Percentiles rank a stretch among this genome's conserved stretches.
Conservation (phyloP, 2,797 vertebrate species). For the Phrynocephalus vlangalii region DNA sequence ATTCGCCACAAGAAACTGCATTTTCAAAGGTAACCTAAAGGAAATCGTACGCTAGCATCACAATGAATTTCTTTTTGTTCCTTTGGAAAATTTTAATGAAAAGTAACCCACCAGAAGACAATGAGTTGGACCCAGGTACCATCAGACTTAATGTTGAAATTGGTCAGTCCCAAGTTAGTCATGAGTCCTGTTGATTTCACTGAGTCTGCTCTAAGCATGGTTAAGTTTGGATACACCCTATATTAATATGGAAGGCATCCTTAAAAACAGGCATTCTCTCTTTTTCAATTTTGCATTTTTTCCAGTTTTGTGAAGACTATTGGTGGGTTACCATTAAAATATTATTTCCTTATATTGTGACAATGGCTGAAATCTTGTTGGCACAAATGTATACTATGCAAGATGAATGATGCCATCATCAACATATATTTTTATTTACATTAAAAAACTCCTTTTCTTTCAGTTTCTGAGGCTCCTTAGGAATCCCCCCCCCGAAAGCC, state of each 20-base stretch:
- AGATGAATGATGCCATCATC: too few relatives aligned
- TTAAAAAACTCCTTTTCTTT: too few relatives aligned
- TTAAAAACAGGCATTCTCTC: constrained; percentile 6
- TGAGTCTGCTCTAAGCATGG: not conserved
- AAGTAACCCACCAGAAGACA: constrained; percentile 53
- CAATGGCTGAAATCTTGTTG: not conserved
- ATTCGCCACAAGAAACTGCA: not conserved
- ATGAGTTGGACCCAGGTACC: not conserved
- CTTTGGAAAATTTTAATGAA: constrained; percentile 51
- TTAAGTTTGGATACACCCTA: constrained; percentile 10
- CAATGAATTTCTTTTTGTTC: constrained; percentile 42
- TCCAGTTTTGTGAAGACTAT: constrained; percentile 44
- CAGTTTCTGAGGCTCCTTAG: too few relatives aligned
- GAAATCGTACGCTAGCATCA: constrained; percentile 42
- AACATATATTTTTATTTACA: not conserved
- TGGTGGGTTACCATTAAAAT: not conserved
- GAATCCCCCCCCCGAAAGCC: too few relatives aligned
- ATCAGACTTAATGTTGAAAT: not conserved
- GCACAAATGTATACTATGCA: too few relatives aligned
- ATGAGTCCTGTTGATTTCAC: not conserved
- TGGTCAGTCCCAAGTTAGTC: not conserved
- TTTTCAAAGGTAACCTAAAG: constrained; percentile 44
- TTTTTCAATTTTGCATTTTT: not conserved
- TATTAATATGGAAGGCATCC: constrained; percentile 44
- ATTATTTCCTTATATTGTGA: constrained; percentile 24